Percentiles rank a stretch among this genome's conserved stretches.
phyloP scores from a whole-genome alignment of 2,113 vertebrate species.

The Upupa epops region DNA sequence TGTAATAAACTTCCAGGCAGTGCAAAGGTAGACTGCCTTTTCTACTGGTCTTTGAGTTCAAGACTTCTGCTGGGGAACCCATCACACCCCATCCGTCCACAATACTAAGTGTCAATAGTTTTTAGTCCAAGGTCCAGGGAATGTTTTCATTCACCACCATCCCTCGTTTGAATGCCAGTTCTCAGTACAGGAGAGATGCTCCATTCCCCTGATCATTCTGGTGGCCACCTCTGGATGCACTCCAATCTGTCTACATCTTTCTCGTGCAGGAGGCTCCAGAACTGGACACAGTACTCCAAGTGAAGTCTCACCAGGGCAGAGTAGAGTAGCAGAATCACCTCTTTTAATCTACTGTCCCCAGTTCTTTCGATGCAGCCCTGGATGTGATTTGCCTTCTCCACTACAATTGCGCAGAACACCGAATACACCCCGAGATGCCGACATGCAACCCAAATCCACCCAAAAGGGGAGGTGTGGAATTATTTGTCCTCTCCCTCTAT shows the following conservation, averaged over 20 bases:
- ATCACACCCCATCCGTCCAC: not conserved
- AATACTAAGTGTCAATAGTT: not conserved
- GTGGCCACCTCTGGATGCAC: fast-evolving
- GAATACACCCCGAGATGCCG: not conserved
- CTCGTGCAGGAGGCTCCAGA: too few species aligned
- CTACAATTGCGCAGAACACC: too few species aligned
- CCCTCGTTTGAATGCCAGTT: not conserved
- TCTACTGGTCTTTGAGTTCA: not conserved
- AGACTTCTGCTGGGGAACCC: not conserved
- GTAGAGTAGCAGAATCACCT: too few species aligned
- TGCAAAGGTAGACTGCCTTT: not conserved
- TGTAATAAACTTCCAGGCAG: not conserved
- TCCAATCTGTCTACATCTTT: not conserved
- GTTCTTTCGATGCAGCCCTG: too few species aligned
- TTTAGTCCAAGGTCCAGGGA: not conserved
- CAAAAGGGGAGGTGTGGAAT: not conserved
- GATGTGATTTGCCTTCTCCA: not conserved
- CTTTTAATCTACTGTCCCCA: too few species aligned
- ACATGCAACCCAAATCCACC: not conserved
- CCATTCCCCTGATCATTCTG: too few species aligned
- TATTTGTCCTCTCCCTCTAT: not conserved
- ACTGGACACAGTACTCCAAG: too few species aligned
- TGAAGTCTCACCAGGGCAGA: too few species aligned
- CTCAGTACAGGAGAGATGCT: not conserved
- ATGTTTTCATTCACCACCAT: not conserved